Conservation (phyloP, 2,113 vertebrate species). For the Halcyon malimbica region DNA sequence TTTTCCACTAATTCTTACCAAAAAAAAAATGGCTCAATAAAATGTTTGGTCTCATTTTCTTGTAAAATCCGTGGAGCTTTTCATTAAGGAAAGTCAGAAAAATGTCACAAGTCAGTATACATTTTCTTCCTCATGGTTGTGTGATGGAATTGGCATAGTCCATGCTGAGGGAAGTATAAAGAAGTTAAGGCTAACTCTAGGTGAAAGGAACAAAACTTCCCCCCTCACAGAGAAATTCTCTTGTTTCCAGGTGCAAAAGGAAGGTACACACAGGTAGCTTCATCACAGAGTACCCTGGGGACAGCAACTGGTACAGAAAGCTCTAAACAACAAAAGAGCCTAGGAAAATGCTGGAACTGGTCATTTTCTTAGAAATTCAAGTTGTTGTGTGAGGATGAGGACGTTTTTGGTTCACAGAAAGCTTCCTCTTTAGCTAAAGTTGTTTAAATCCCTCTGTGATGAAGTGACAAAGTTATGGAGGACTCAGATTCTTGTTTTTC, state of each 20-base stretch:
- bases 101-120: not conserved
- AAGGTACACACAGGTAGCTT: not conserved
- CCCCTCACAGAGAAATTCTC: not conserved
- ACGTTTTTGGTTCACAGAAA: not conserved
- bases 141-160: not conserved
- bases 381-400: not conserved
- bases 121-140: not conserved
- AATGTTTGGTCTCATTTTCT: not conserved
- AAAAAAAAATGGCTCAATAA: not conserved
- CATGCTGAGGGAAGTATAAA: not conserved
- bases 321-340: not conserved
- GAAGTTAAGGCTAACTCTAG: not conserved
- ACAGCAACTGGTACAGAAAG: not conserved
- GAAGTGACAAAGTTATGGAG: not conserved
- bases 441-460: not conserved
- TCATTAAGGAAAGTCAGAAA: not conserved
- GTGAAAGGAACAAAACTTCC: not conserved
- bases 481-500: not conserved
- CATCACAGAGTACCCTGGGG: not conserved
- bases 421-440: not conserved
- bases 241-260: not conserved
- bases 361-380: not conserved
- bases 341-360: not conserved
- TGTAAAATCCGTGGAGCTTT: not conserved
- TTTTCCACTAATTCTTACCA: not conserved